phyloP scores from a whole-genome alignment of 2,888 invertebrate species.

The Callyntrura guangdongensis region DNA sequence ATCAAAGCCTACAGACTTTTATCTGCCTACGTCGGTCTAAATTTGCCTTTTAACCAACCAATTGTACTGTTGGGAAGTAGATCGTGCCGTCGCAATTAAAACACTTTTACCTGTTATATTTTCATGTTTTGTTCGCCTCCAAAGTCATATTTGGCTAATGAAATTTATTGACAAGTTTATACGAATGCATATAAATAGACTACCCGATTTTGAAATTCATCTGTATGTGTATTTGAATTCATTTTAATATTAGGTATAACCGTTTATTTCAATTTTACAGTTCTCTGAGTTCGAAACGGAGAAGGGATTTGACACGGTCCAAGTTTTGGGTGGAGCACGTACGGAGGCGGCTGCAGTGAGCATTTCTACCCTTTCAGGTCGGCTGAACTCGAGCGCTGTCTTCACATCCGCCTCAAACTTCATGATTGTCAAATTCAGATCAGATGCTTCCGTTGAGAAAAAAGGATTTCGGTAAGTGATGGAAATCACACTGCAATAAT shows the following conservation, averaged over 20 bases:
- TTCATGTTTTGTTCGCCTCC: background rate
- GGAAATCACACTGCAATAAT: background rate
- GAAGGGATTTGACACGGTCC: conserved; percentile 98
- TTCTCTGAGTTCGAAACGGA: conserved; percentile 99
- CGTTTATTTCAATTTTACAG: conserved; percentile 86
- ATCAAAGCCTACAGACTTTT: background rate
- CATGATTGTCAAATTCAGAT: conserved; percentile 98
- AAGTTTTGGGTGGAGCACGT: conserved; percentile 97
- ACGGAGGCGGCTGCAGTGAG: conserved; percentile 97
- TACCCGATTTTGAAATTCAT: background rate
- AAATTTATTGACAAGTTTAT: background rate
- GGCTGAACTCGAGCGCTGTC: conserved; percentile 93
- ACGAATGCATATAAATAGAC: background rate
- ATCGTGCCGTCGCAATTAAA: conserved; percentile 5
- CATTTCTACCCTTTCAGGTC: conserved; percentile 96
- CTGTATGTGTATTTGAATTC: background rate
- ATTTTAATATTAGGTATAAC: background rate
- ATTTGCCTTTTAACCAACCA: conserved; percentile 39
- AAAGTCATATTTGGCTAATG: background rate
- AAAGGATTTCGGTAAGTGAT: conserved; percentile 92
- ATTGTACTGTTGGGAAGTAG: conserved; percentile 38
- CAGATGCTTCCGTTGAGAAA: conserved; percentile 96
- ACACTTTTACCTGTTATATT: background rate
- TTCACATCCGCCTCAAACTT: conserved; percentile 98
- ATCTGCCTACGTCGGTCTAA: conserved; percentile 19